Conservation (phyloP, 2,888 invertebrate species). For the Melanophora roralis region DNA sequence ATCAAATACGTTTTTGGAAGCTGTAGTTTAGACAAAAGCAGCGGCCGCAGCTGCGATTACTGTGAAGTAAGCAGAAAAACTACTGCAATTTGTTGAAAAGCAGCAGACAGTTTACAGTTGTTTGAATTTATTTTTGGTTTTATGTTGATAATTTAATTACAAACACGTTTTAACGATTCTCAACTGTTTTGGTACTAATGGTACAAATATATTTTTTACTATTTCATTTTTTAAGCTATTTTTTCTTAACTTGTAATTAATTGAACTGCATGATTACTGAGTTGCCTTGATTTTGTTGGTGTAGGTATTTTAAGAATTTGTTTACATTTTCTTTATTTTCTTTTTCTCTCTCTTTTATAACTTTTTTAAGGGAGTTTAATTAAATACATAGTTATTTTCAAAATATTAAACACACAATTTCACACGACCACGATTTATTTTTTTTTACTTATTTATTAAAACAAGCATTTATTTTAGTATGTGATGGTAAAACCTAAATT, state of each 20-base stretch:
- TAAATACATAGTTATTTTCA: background rate
- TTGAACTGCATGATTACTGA: too few species aligned
- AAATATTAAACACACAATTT: background rate
- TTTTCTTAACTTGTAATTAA: background rate
- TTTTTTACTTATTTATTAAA: background rate
- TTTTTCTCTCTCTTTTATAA: background rate
- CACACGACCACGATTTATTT: conserved; percentile 5
- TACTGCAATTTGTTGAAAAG: background rate
- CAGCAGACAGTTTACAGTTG: conserved; percentile 37
- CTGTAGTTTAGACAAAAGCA: conserved; percentile 25
- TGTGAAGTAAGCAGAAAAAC: background rate
- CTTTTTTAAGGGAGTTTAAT: background rate
- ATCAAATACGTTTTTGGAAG: background rate
- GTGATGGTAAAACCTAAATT: background rate
- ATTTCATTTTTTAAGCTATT: background rate
- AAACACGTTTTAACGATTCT: too few species aligned
- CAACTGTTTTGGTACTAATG: too few species aligned
- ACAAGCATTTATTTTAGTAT: background rate
- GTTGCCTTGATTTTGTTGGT: conserved; percentile 15
- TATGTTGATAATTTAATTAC: too few species aligned
- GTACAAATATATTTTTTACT: background rate
- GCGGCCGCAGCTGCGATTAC: conserved; percentile 7
- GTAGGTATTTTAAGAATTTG: background rate
- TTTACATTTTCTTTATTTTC: background rate
- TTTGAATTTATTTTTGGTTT: background rate